A percentile compares a stretch with the other conserved stretches of the same genome.
Evolutionary conservation across 2,888 invertebrate genomes (phyloP).

Genomic region (Tridacna crocea): DNA sequence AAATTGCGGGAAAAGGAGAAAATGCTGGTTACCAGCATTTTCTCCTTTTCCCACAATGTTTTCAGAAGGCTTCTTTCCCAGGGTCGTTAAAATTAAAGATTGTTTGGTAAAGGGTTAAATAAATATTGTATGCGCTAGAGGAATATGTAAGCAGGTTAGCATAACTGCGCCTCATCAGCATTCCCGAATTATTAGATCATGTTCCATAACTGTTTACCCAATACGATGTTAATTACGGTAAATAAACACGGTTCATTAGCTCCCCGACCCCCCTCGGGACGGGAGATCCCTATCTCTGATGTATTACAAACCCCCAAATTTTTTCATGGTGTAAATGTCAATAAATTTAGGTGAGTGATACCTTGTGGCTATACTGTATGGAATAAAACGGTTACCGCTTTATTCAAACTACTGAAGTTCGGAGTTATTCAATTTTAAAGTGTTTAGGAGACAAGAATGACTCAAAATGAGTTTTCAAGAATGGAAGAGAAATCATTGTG

Average conservation of each 20-base stretch:
- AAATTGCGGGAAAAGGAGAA: neutral
- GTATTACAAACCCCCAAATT: conserved; percentile 8
- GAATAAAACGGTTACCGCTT: too few species aligned
- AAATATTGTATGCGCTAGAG: too few species aligned
- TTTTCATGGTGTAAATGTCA: conserved; percentile 19
- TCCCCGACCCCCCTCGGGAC: conserved; percentile 26
- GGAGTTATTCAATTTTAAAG: too few species aligned
- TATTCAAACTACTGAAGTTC: too few species aligned
- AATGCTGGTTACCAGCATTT: conserved; percentile 1
- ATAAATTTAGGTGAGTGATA: conserved; percentile 18
- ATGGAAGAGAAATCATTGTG: too few species aligned
- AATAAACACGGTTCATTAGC: conserved; percentile 22
- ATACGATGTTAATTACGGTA: conserved; percentile 24
- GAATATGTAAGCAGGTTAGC: neutral
- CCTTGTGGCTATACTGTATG: neutral
- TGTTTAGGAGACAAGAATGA: too few species aligned
- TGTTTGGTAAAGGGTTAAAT: too few species aligned
- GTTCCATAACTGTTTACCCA: conserved; percentile 11
- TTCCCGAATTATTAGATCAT: conserved; percentile 8
- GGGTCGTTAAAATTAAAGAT: too few species aligned
- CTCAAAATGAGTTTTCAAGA: too few species aligned
- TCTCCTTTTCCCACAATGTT: neutral
- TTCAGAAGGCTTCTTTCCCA: too few species aligned
- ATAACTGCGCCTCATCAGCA: neutral
- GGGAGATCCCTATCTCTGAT: conserved; percentile 26